Conservation (phyloP, 2,888 invertebrate genomes). For the Catocala nupta region DNA sequence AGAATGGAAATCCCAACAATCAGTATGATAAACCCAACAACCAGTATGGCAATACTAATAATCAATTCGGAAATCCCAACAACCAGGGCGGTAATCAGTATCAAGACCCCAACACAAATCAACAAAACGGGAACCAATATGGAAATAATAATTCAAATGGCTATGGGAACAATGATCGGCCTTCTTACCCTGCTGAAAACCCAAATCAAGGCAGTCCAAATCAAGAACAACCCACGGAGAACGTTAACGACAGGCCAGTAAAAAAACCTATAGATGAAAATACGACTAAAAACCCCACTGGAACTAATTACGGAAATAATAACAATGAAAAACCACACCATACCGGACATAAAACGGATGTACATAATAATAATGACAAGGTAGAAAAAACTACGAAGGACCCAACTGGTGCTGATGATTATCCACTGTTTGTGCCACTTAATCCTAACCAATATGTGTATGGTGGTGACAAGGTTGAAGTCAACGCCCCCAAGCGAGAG, state of each 20-base stretch:
- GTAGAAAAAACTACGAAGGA: slow-evolving; percentile 59
- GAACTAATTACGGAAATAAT: slow-evolving; percentile 19
- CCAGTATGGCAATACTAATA: slow-evolving; percentile 10
- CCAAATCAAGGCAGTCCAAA: slow-evolving; percentile 30
- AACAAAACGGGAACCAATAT: slow-evolving; percentile 20
- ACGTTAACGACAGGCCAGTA: slow-evolving; percentile 24
- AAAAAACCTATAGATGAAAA: slow-evolving; percentile 19
- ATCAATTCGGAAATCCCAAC: slow-evolving; percentile 1
- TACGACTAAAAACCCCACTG: slow-evolving; percentile 13
- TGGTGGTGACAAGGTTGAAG: slow-evolving; percentile 65
- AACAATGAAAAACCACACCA: slow-evolving; percentile 26
- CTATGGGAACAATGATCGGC: slow-evolving; percentile 28
- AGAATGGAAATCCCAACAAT: slow-evolving; percentile 12
- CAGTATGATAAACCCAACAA: slow-evolving; percentile 26
- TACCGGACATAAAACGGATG: slow-evolving; percentile 24
- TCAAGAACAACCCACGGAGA: slow-evolving; percentile 27
- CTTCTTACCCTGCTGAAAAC: slow-evolving; percentile 19
- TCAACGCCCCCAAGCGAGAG: slow-evolving; percentile 74
- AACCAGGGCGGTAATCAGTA: background rate
- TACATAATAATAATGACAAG: slow-evolving; percentile 22
- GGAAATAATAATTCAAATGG: slow-evolving; percentile 27
- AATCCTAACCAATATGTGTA: slow-evolving; percentile 66
- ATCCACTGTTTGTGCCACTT: slow-evolving; percentile 72
- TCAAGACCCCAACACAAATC: background rate
- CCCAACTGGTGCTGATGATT: slow-evolving; percentile 52